A percentile compares a stretch with the other conserved stretches of the same genome.
Evolutionary conservation across 53 echinoderm and acorn worm genomes (phyloP).

Genomic region (Henricia sp.): DNA sequence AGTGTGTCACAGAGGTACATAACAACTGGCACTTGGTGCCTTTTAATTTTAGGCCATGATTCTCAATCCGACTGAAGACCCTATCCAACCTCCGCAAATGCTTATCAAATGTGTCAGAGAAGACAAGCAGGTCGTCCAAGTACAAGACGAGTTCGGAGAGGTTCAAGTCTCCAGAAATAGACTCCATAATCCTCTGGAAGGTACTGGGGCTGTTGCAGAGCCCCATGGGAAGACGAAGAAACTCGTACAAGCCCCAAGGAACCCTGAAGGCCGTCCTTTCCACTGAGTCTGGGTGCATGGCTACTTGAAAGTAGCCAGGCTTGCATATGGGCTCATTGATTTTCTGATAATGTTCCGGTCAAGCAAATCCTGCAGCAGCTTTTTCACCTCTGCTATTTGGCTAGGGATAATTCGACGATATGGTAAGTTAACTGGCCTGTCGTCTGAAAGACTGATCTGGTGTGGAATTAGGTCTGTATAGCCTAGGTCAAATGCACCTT

Average conservation of each 20-base stretch:
- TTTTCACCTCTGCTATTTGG: conserved; percentile 2
- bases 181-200: conserved; percentile 32
- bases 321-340: conserved; percentile 21
- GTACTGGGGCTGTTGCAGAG: too few species aligned
- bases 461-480: conserved; percentile 17
- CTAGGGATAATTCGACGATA: conserved; percentile 6
- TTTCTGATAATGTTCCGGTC: not conserved
- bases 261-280: conserved; percentile 17
- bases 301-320: too few species aligned
- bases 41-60: not conserved
- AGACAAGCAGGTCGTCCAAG: conserved; percentile 24
- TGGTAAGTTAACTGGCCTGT: too few species aligned
- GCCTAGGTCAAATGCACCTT: conserved; percentile 13
- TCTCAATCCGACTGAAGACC: conserved; percentile 1
- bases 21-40: not conserved
- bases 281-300: not conserved
- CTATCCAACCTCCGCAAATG: not conserved
- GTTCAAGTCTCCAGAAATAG: conserved; percentile 13
- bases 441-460: not conserved
- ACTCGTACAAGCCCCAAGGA: conserved; percentile 35
- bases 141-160: conserved; percentile 11
- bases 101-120: conserved; percentile 12
- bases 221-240: conserved; percentile 12
- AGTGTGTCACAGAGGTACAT: not conserved
- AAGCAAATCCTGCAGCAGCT: conserved; percentile 11